A percentile compares a stretch with the other conserved stretches of the same genome.
phyloP scores from a whole-genome alignment of 2,797 vertebrate genomes.

The Anomalospiza imberbis region DNA sequence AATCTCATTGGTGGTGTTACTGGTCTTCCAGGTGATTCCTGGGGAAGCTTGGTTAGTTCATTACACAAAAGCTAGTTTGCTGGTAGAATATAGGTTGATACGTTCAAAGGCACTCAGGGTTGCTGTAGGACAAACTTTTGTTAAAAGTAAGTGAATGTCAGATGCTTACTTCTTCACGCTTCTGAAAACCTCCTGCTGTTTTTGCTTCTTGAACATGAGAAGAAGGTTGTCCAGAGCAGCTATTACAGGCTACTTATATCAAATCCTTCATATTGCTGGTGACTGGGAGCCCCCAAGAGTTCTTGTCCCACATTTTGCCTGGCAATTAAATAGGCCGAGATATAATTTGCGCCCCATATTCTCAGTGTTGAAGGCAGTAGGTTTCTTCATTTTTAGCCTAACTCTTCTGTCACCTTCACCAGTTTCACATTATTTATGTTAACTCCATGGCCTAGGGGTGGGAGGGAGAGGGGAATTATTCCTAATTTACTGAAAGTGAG shows the following conservation, averaged over 20 bases:
- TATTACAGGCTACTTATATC: constrained; percentile 50
- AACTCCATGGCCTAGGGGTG: constrained; percentile 56
- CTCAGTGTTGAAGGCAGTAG: constrained; percentile 44
- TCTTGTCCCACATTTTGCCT: constrained; percentile 60
- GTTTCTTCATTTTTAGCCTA: constrained; percentile 63
- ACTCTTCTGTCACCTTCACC: constrained; percentile 54
- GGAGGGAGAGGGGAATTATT: constrained; percentile 68
- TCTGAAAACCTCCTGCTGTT: constrained; percentile 53
- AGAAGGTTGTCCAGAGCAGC: constrained; percentile 48
- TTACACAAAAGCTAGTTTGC: not conserved
- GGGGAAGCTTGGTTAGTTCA: not conserved
- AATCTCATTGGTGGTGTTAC: not conserved
- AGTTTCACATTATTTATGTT: constrained; percentile 60
- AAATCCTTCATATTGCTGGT: constrained; percentile 28
- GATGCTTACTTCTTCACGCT: constrained; percentile 45
- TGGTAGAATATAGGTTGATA: constrained; percentile 3
- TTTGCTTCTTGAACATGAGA: constrained; percentile 39
- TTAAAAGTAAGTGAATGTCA: constrained; percentile 8
- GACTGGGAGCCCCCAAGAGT: constrained; percentile 60
- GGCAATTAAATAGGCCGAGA: constrained; percentile 50
- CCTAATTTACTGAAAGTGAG: constrained; percentile 68
- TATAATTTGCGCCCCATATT: constrained; percentile 53
- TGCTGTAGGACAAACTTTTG: constrained; percentile 9
- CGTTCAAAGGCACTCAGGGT: constrained; percentile 20
- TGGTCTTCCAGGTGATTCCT: not conserved